Conservation (phyloP, 64 coral and sea anemone genomes). For the Cladopsammia gracilis region DNA sequence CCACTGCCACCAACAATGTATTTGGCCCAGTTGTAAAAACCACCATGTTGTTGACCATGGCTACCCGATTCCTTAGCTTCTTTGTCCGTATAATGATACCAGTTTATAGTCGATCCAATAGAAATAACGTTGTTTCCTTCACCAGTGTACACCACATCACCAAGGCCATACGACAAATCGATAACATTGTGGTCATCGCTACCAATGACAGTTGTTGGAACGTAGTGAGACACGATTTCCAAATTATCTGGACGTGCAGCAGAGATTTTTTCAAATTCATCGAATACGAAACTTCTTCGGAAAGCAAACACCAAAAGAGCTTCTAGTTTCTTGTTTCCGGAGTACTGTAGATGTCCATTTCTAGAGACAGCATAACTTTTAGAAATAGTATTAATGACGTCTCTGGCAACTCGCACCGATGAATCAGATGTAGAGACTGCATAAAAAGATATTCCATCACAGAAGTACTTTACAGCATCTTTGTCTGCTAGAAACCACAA, state of each 20-base stretch:
- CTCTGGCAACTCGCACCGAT: neutral
- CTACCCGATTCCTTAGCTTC: neutral
- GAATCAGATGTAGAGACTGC: neutral
- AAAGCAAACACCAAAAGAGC: slow-evolving; percentile 34
- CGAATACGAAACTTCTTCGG: slow-evolving; percentile 1
- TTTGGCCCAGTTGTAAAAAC: slow-evolving; percentile 23
- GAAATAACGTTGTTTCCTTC: slow-evolving; percentile 24
- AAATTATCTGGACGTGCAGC: neutral
- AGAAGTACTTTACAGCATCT: neutral
- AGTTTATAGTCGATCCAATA: slow-evolving; percentile 8
- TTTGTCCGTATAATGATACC: neutral
- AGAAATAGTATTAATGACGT: neutral
- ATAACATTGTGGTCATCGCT: slow-evolving; percentile 6
- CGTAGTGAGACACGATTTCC: neutral
- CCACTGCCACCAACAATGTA: slow-evolving; percentile 26
- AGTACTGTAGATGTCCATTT: neutral
- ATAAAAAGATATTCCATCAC: neutral
- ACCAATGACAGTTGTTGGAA: slow-evolving; percentile 30
- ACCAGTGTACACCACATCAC: slow-evolving; percentile 35
- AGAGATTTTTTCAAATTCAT: slow-evolving; percentile 22
- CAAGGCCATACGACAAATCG: slow-evolving; percentile 23
- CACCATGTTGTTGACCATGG: too few species aligned
- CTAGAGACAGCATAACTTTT: neutral
- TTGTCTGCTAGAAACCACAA: neutral
- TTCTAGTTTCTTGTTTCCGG: neutral